Evolutionary conservation across 2,888 invertebrate genomes (phyloP), one percentile per base, ranked within the genome.

Genomic region (Holacanthella duospinosa): DNA sequence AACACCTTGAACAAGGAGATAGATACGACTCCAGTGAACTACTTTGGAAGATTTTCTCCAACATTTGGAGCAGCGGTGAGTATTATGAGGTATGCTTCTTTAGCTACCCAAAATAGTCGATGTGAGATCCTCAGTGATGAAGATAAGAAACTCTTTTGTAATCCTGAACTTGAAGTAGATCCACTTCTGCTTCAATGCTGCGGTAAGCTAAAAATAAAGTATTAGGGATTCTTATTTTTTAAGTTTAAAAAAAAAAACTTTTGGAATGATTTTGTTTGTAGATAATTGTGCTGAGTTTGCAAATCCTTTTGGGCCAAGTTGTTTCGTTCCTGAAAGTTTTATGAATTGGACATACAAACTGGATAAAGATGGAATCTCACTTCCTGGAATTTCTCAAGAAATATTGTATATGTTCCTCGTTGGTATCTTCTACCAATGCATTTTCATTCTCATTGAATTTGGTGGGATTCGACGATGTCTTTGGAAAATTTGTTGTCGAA

Each of bases 321-420:
- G 66, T 54, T 71, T 71, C 58, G 62, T 44, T 9, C 62, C 64
- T 26, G 64, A 64, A 57, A 59, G 64, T 29, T 71, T 65, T 48
- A 62, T 71, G 36, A 63, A 62, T 0, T 71, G 71, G 71, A 60
- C 61, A 36, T 68, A 69, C 59, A 66, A 69, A 29, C 66, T 68
- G 43, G 66, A 63, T 0, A 66, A 68, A 12, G 65, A 68, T 25
- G 64, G 64, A 2, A 61, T 66, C n/a, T 60, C 60, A 2, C 56
- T 69, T 3, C 69, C 69, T 1, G 71, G 69, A 61, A 71, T 71
- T 56, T 65, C 66, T n/a, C 68, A 67, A 61, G 69, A 71, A 60
- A 59, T 68, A 26, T 21, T 71, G 26, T 66, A 59, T 29, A 64
- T 71, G 63, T 44, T 66, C 25, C 48, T 66, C 9, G 66, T 68